Conservation (phyloP, 2,797 vertebrate species). For the Neopelma chrysocephalum region DNA sequence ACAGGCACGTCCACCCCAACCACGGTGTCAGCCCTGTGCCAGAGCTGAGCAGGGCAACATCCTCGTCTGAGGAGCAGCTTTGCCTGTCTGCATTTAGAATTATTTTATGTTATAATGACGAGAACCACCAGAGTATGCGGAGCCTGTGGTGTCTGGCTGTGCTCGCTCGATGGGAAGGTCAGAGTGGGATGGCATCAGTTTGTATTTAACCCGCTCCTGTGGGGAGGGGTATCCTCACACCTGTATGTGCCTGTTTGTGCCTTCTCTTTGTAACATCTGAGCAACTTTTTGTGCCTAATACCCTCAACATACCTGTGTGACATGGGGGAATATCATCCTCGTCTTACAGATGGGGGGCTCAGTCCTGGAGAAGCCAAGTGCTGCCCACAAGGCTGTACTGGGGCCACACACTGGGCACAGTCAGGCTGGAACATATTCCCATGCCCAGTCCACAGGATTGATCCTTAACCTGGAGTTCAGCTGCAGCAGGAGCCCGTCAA, state of each 20-base stretch:
- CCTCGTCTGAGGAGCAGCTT: background rate
- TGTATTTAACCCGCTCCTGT: background rate
- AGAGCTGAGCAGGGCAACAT: background rate
- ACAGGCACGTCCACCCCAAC: background rate
- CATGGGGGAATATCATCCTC: background rate
- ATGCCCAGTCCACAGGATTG: background rate
- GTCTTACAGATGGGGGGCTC: fast-evolving
- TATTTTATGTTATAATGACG: background rate
- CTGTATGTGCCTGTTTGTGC: background rate
- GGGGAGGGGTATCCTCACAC: background rate
- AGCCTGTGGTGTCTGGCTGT: background rate
- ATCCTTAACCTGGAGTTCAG: background rate
- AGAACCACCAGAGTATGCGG: background rate
- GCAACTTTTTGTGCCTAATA: background rate
- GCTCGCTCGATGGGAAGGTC: background rate
- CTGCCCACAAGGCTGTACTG: background rate
- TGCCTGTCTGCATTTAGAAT: background rate
- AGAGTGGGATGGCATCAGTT: background rate
- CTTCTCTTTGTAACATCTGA: background rate
- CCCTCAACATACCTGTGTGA: background rate
- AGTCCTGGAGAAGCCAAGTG: background rate
- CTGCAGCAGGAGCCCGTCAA: background rate
- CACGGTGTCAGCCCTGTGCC: background rate
- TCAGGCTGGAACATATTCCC: background rate
- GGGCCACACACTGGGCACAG: background rate